Evolutionary conservation across 1,140 invertebrate genomes (phyloP), one percentile per base, ranked within the genome.

Genomic region (Micrasema longulum): DNA sequence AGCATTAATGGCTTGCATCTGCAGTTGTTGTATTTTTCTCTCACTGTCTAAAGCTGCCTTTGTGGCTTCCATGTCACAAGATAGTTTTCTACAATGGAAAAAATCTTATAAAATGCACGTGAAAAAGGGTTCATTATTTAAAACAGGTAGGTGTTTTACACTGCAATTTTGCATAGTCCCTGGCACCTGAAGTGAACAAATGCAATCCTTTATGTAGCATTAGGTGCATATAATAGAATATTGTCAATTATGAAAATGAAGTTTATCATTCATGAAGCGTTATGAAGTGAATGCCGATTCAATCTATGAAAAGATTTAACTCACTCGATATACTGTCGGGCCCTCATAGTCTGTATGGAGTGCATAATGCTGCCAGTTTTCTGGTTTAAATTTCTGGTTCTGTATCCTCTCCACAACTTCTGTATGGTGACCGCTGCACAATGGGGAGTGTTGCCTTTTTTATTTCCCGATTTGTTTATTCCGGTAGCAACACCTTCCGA

Each of bases 1-100:
- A 6, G 92, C 92, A 79, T 93, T 93, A 70, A 96, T 95, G 3
- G 94, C 94, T 82, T 96, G 94, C 89, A 95, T 93, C 82, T 96
- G 94, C 45, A 96, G 80, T 74, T 93, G 88, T 77, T 95, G 92
- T 45, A 96, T 89, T 77, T 94, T 93, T 52, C 94, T 88, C 80
- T 96, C 94, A 77, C 92, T 93, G 77, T 95, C 93, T 16, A 95
- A 78, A 11, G 93, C 92, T 2, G 90, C 90, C 79, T 93, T 92
- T 0, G 93, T 93, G 5, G 90, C 88, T 78, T 92, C 89, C 90
- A 95, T 93, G 77, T 95, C 93, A 74, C 88, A 89, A 7, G 91
- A 91, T 9, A 95, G 78, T 85, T 93, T 89, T 75, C 92, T 94
- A 74, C 38, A 82, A 79, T 68, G 65, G 20, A 69, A 64, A 43